Conservation (phyloP, 2,797 vertebrate genomes). For the Sebastes alutus region DNA sequence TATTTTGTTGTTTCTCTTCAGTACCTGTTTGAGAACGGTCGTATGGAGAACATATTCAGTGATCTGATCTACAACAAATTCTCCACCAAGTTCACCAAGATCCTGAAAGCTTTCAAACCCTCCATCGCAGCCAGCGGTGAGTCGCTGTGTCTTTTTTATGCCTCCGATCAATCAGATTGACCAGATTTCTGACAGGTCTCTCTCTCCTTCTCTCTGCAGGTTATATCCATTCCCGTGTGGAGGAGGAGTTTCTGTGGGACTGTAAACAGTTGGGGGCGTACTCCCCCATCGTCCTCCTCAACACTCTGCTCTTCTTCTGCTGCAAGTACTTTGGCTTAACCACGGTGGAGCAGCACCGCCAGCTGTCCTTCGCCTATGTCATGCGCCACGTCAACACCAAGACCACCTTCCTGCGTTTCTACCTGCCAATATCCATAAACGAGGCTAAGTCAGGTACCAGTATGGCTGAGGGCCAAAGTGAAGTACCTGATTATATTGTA, state of each 20-base stretch:
- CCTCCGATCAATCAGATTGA: background rate
- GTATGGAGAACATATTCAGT: conserved; percentile 97
- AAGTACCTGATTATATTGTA: background rate
- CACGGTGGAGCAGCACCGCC: conserved; percentile 91
- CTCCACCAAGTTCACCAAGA: conserved; percentile 88
- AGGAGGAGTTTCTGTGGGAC: conserved; percentile 97
- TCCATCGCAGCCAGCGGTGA: conserved; percentile 89
- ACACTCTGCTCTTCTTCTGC: conserved; percentile 97
- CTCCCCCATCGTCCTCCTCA: conserved; percentile 95
- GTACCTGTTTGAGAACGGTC: conserved; percentile 93
- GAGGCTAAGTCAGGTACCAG: conserved; percentile 68
- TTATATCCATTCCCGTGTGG: conserved; percentile 93
- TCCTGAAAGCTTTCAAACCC: conserved; percentile 90
- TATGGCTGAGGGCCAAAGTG: fast-evolving
- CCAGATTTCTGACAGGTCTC: fast-evolving
- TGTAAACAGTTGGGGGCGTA: conserved; percentile 97
- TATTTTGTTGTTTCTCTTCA: conserved; percentile 47
- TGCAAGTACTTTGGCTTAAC: conserved; percentile 95
- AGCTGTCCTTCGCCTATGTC: conserved; percentile 93
- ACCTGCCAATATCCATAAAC: conserved; percentile 87
- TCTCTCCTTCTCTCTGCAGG: conserved; percentile 71
- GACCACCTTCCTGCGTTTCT: conserved; percentile 94
- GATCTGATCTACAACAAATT: conserved; percentile 91
- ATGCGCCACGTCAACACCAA: conserved; percentile 91
- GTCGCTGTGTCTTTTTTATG: conserved; percentile 10